Evolutionary conservation across 2,797 vertebrate species (phyloP).

Genomic region (Leptatherina wallacei): DNA sequence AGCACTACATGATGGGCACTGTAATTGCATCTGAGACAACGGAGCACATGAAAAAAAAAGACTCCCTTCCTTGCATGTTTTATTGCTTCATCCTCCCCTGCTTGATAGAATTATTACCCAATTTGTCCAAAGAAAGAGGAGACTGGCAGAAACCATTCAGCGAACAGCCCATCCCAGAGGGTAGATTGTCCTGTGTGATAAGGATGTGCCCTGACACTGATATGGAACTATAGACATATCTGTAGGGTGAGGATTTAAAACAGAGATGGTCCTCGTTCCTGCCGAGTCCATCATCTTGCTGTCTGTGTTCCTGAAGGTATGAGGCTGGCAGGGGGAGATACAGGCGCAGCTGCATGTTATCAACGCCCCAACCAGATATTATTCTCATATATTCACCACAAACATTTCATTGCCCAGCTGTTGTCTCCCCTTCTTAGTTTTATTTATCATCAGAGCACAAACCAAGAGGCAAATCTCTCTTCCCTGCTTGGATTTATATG

Average conservation of each 20-base stretch:
- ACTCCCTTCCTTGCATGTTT: conserved; percentile 60
- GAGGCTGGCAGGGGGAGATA: conserved; percentile 25
- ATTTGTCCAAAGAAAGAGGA: conserved; percentile 69
- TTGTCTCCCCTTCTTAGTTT: conserved; percentile 38
- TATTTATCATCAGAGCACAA: conserved; percentile 31
- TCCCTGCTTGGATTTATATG: conserved; percentile 14
- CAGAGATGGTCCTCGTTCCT: conserved; percentile 17
- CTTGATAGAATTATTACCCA: conserved; percentile 74
- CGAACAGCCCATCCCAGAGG: conserved; percentile 50
- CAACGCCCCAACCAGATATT: conserved; percentile 52
- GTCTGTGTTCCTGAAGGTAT: conserved; percentile 46
- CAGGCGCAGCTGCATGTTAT: conserved; percentile 61
- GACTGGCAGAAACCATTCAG: conserved; percentile 59
- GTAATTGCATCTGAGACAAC: conserved; percentile 76
- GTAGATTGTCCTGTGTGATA: conserved; percentile 50
- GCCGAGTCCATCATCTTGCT: conserved; percentile 50
- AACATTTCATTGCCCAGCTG: conserved; percentile 61
- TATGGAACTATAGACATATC: conserved; percentile 52
- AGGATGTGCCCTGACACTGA: conserved; percentile 44
- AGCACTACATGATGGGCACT: conserved; percentile 64
- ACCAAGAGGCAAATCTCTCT: conserved; percentile 36
- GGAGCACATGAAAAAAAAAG: conserved; percentile 66
- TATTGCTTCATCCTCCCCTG: conserved; percentile 65
- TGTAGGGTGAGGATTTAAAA: conserved; percentile 50
- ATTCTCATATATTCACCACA: conserved; percentile 62